These are phyloP conservation scores for Lepidurus packardi DNA, from an alignment of 1,140 invertebrate species.

Conservation along the genomic window DNA sequence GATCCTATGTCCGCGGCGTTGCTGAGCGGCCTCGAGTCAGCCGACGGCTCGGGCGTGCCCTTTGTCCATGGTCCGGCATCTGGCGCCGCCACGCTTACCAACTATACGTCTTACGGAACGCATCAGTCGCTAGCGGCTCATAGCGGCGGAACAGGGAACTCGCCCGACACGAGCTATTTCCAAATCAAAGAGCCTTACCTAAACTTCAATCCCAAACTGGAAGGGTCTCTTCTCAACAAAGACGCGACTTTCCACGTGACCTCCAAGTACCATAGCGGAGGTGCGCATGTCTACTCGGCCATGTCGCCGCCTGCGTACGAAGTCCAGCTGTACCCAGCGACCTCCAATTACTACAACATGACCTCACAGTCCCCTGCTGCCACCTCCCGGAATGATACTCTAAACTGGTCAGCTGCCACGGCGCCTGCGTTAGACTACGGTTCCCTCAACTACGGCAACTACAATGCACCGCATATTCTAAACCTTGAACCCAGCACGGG, in stretches of 20 bases:
- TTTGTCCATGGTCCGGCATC: background rate
- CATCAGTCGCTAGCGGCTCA: background rate
- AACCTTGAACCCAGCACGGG: conserved; percentile 1
- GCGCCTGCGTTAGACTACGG: background rate
- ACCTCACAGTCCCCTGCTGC: background rate
- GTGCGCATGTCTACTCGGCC: background rate
- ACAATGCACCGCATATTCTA: conserved; percentile 1
- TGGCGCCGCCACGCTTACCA: background rate
- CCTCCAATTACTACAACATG: background rate
- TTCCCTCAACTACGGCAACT: background rate
- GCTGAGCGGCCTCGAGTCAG: background rate
- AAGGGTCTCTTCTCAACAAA: background rate
- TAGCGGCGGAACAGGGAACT: background rate
- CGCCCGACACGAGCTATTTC: background rate
- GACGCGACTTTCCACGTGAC: background rate
- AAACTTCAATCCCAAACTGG: background rate
- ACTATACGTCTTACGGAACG: background rate
- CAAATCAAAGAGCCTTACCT: background rate
- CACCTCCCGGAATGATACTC: background rate
- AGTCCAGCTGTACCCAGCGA: background rate
- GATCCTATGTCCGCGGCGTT: background rate
- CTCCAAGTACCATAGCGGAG: background rate
- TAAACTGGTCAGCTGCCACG: background rate
- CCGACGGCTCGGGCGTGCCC: background rate
- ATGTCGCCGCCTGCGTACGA: background rate